Evolutionary conservation across 2,113 vertebrate species (phyloP).

Genomic region (Trichechus manatus): DNA sequence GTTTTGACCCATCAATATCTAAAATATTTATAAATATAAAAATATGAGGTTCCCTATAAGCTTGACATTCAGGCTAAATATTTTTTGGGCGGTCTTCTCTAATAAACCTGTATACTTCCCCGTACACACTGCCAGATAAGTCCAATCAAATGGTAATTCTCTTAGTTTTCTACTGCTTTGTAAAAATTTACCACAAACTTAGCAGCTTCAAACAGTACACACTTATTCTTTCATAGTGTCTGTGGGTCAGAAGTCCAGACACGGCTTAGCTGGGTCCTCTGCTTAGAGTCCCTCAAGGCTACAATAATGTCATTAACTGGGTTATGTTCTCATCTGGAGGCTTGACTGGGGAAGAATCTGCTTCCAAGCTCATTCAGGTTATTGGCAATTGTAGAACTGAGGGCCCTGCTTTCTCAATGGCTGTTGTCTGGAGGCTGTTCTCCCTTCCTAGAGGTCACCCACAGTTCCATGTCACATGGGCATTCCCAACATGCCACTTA

Average conservation of each 20-base stretch:
- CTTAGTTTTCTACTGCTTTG: background rate
- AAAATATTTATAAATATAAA: conserved; percentile 16
- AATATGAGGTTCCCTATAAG: background rate
- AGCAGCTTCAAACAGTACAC: background rate
- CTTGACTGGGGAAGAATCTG: background rate
- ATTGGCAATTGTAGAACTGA: background rate
- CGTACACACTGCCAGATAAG: background rate
- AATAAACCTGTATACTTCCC: background rate
- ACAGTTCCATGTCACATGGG: too few species aligned
- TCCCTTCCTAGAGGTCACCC: background rate
- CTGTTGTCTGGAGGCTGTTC: background rate
- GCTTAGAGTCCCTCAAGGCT: background rate
- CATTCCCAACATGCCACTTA: background rate
- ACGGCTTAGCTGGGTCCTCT: background rate
- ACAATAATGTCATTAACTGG: background rate
- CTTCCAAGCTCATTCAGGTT: background rate
- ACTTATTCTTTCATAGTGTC: background rate
- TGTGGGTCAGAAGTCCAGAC: background rate
- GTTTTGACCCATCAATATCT: background rate
- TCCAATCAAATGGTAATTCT: background rate
- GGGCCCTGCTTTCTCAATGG: background rate
- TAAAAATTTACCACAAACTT: background rate
- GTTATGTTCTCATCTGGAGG: background rate
- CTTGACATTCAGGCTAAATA: background rate
- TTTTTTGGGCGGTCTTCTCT: background rate